Base-by-base conservation (phyloP, 2,797 vertebrate genomes). In the Lepilemur ruficaudatus region DNA sequence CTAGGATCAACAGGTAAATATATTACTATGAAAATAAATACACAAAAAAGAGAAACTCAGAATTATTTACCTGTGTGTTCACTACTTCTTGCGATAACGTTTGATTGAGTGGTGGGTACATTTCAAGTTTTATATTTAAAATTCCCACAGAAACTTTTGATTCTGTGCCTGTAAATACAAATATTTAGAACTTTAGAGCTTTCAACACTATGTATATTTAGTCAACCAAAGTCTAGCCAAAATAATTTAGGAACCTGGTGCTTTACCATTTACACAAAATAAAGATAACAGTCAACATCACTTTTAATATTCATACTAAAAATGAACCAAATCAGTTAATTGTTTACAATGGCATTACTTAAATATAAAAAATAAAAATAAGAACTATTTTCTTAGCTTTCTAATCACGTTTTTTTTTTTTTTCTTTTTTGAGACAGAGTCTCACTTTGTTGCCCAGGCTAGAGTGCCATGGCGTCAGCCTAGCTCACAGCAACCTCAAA, bases 101-200 rank as follows among this genome's bases (percentile, higher is more conserved):
- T 96, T 99, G 99, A 83, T 73, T 98, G 78, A 99, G 99, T 30
- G 98, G 99, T 94, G 99, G 99, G 98, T 99, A 99, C 93, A 99
- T 98, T 98, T 99, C 99, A 97, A 99, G 98, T 96, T 99, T 99
- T 97, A 99, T 98, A 73, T 99, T 99, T 98, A 99, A 98, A 98
- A 99, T 98, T 92, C 99, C 99, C 96, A 99, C 99, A 94, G 99
- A 98, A 93, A 99, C 99, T 98, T 99, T 99, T 97, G 99, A 99
- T 98, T 99, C 99, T 93, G 98, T 98, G 89, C 99, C 99, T 99
- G 97, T 88, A 81, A 97, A 97, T 25, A 30, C 94, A 98, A 93
- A 82, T 55, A 96, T 89, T 98, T 50, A 91, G 82, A 95, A 93
- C 17, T 96, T 97, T 32, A 95, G 79, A 83, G 17, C 13, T 93